Conservation (phyloP, 2,888 invertebrate genomes). For the Tribolium freemani region DNA sequence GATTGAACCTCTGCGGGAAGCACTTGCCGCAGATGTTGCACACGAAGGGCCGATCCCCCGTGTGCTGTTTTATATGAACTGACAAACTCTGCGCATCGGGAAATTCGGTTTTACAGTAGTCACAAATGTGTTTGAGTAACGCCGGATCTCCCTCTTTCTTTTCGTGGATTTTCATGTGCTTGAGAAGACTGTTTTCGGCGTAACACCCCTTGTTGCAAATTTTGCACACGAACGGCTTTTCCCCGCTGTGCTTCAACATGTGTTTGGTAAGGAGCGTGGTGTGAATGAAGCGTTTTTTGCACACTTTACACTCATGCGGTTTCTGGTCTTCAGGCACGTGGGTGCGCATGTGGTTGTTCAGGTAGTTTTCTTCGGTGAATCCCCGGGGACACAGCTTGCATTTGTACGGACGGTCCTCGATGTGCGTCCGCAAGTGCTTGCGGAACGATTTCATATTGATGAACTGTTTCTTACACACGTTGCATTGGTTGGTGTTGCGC, state of each 20-base stretch:
- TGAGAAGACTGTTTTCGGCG: conserved; percentile 67
- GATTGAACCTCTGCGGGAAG: conserved; percentile 67
- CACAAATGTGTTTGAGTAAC: conserved; percentile 67
- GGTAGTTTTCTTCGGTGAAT: conserved; percentile 68
- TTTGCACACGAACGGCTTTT: conserved; percentile 69
- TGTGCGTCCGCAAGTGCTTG: conserved; percentile 68
- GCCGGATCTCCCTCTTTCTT: conserved; percentile 68
- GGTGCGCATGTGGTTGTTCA: conserved; percentile 68
- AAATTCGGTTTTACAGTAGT: conserved; percentile 68
- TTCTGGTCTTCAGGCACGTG: conserved; percentile 67
- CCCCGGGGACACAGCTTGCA: conserved; percentile 66
- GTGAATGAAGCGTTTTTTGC: conserved; percentile 69
- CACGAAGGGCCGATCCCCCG: conserved; percentile 67
- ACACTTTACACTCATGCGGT: conserved; percentile 68
- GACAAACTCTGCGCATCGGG: conserved; percentile 63
- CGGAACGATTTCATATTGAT: conserved; percentile 67
- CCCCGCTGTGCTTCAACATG: conserved; percentile 67
- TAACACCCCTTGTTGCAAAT: conserved; percentile 66
- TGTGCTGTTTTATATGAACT: conserved; percentile 67
- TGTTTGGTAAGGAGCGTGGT: conserved; percentile 68
- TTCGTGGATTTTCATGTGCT: conserved; percentile 69
- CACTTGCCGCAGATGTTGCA: conserved; percentile 68
- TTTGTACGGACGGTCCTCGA: conserved; percentile 67
- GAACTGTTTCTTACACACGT: conserved; percentile 68
- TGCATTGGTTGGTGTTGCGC: conserved; percentile 65